A percentile compares a stretch with the other conserved stretches of the same genome.
phyloP scores from a whole-genome alignment of 2,797 vertebrate genomes.

The Artibeus lituratus region DNA sequence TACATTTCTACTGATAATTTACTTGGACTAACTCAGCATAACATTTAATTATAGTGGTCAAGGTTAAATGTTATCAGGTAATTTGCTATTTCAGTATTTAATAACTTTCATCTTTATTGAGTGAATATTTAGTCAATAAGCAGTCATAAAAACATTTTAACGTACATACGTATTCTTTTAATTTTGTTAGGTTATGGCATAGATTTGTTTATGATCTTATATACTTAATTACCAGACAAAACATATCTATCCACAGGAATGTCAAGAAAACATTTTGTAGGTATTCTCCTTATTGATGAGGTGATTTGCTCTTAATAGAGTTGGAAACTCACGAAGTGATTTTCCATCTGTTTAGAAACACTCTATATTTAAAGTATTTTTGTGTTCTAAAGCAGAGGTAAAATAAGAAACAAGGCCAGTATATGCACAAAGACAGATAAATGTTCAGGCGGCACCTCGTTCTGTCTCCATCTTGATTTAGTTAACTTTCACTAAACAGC shows the following conservation, averaged over 20 bases:
- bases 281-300: background rate
- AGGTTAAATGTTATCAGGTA: background rate
- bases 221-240: conserved; percentile 24
- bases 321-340: background rate
- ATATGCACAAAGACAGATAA: background rate
- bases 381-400: background rate
- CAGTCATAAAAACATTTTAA: background rate
- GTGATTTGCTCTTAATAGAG: background rate
- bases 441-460: background rate
- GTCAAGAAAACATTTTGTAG: conserved; percentile 28
- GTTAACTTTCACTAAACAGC: conserved; percentile 55
- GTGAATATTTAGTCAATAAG: background rate
- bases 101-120: conserved; percentile 27
- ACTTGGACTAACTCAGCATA: background rate
- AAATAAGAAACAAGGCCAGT: background rate
- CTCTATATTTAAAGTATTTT: background rate
- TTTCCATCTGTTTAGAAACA: background rate
- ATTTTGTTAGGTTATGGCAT: background rate
- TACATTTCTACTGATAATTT: conserved; percentile 2
- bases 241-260: background rate
- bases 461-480: conserved; percentile 48
- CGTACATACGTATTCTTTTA: background rate
- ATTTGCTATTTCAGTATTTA: conserved; percentile 37
- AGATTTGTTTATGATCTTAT: background rate
- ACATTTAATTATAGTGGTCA: background rate